Evolutionary conservation across 2,888 invertebrate species (phyloP), one percentile per base, ranked within the genome.

Genomic region (Ernsta delagoae): DNA sequence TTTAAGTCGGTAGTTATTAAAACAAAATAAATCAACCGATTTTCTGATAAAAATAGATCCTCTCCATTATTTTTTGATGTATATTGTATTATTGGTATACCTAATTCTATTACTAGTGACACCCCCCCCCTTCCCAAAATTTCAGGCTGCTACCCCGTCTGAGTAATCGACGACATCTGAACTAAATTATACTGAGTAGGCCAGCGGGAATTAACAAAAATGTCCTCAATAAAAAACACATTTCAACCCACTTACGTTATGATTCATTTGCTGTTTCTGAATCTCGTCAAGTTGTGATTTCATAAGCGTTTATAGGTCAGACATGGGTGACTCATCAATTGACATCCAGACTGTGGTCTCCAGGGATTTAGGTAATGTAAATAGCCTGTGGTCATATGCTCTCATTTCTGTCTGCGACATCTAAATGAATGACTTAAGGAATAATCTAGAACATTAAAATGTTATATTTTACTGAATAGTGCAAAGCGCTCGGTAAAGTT

Each of bases 231-330:
- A 59, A 59, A 59, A n/a, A 39, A 59, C 39, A 59, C 36, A 57
- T 57, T 36, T 57, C 34, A 57, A 36, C 36, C 57, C 57, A 39
- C 8, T 59, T 59, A 39, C 63, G 54, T 53, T 43, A 43, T 64
- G 63, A 64, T 56, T 64, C 63, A 64, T 53, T n/a, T 64, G 43
- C 43, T 54, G 54, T 59, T 41, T 53, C 66, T 60, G 53, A 67
- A 60, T 53, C 54, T 60, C 34, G 60, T 34, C 54, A 66, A 66
- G 59, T 56, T 6, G 34, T 60, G 60, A 60, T 66, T 66, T 66
- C 53, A 66, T 57, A 66, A 65, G 39, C 39, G 53, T 66, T 66
- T 54, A 54, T 66, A 54, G 66, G 66, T 66, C 66, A 66, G 36
- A 59, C 50, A 11, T 50, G 36, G 48, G 34, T 62, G 50, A 62